Percentiles rank a stretch among this genome's conserved stretches.
Evolutionary conservation across 2,888 invertebrate genomes (phyloP).

Genomic region (Dermolepida albohirtum): DNA sequence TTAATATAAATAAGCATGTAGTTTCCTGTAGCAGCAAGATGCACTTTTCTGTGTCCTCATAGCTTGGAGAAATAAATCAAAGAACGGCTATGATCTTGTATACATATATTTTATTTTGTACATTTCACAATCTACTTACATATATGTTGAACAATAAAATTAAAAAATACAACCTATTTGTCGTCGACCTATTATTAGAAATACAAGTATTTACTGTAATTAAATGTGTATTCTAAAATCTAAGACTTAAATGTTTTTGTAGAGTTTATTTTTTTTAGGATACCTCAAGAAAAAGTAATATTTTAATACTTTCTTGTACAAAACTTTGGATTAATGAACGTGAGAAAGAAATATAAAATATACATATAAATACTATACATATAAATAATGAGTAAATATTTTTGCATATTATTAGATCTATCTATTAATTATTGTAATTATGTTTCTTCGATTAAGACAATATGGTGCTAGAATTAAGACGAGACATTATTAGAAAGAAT

Average conservation of each 20-base stretch:
- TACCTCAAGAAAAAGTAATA: constrained; percentile 44
- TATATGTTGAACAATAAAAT: background rate
- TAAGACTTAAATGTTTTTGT: constrained; percentile 36
- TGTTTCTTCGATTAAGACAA: constrained; percentile 45
- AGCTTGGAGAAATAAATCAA: too few species aligned
- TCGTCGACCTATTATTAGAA: background rate
- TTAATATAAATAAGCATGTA: too few species aligned
- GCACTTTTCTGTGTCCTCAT: too few species aligned
- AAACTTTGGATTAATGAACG: constrained; percentile 16
- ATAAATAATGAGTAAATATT: constrained; percentile 44
- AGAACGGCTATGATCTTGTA: too few species aligned
- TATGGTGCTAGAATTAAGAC: constrained; percentile 48
- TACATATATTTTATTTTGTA: constrained; percentile 2
- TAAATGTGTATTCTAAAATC: constrained; percentile 37
- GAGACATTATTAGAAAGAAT: constrained; percentile 9
- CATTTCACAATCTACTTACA: background rate
- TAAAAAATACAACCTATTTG: background rate
- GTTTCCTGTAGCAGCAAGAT: too few species aligned
- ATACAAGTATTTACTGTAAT: constrained; percentile 32
- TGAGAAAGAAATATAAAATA: constrained; percentile 35
- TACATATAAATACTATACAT: constrained; percentile 42
- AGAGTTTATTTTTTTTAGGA: constrained; percentile 41
- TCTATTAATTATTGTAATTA: constrained; percentile 26
- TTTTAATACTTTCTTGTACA: constrained; percentile 47
- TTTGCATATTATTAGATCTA: constrained; percentile 43